phyloP scores from a whole-genome alignment of 1,140 invertebrate species.

The Ips nitidus region DNA sequence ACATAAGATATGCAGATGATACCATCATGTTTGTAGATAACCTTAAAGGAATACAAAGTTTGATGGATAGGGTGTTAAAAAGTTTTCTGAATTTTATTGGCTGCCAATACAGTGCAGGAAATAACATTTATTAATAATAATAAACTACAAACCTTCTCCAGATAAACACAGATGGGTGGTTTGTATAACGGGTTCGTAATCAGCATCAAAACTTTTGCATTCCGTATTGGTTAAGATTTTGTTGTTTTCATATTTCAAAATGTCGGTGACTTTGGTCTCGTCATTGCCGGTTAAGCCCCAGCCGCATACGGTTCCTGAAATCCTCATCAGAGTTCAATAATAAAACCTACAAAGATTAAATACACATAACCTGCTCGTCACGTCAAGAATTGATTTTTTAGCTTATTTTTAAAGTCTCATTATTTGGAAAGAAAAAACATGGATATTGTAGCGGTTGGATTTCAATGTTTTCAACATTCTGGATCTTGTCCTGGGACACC shows the following conservation, averaged over 20 bases:
- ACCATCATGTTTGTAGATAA: too few relatives aligned
- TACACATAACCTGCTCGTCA: constrained; percentile 5
- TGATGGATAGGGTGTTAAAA: too few relatives aligned
- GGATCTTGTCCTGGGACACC: too few relatives aligned
- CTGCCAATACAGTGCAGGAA: too few relatives aligned
- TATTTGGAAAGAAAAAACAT: background rate
- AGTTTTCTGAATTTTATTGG: too few relatives aligned
- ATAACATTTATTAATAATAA: too few relatives aligned
- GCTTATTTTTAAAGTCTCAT: too few relatives aligned
- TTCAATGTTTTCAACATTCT: too few relatives aligned
- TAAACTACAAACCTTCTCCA: constrained; percentile 16
- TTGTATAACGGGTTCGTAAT: constrained; percentile 26
- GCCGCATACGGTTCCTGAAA: constrained; percentile 26
- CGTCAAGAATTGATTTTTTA: background rate
- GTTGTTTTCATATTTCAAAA: constrained; percentile 25
- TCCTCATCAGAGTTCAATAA: background rate
- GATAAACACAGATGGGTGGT: constrained; percentile 31
- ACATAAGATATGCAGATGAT: too few relatives aligned
- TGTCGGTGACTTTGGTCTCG: constrained; percentile 20
- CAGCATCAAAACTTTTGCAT: constrained; percentile 24
- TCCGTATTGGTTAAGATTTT: constrained; percentile 30
- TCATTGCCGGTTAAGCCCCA: constrained; percentile 30
- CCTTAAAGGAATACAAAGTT: too few relatives aligned
- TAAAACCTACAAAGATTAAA: background rate
- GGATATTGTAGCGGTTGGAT: too few relatives aligned